Base-by-base conservation (phyloP, 2,888 invertebrate genomes). In the Capitulum mitella region DNA sequence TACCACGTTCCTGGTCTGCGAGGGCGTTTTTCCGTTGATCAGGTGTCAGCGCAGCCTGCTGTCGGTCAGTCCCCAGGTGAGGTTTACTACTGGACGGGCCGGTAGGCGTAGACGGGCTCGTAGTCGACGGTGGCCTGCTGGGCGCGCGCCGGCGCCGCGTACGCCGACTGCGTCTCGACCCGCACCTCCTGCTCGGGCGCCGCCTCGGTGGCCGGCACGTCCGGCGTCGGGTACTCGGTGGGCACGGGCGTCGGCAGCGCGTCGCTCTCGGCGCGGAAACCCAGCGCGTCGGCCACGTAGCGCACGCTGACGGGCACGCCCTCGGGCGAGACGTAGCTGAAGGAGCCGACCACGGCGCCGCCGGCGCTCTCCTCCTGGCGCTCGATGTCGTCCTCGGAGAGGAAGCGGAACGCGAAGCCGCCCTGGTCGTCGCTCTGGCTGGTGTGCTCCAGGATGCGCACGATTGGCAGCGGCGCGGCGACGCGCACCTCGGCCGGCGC, bases 221-320 rank as follows among this genome's bases (percentile, higher is more conserved):
- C 70, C 29, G 70, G 70, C 26, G 70, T 70, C 70, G 70, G 70
- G 70, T 70, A 70, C 70, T 70, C 70, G 70, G 70, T 70, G 34
- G 70, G 37, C 37, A 70, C 70, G 22, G 70, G 70, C 37, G 70
- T 26, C 8, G 40, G 70, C 70, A 70, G 70, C 70, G 70, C 37
- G 70, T 58, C 70, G 70, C 70, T 29, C 12, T 37, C 70, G 40
- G 70, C 70, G 40, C 70, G 70, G 70, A 70, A 70, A 14, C 70
- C 70, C 40, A 40, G 40, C 40, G 40, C 40, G 70, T 70, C 40
- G 40, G 70, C 70, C 40, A 40, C 40, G 70, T 70, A 70, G 70
- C 70, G 37, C 37, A 70, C 40, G 26, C 19, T 19, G 19, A 70
- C 26, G 37, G 58, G n/a, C n/a, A n/a, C 22, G 70, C 70, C 70